Evolutionary conservation across 1,140 invertebrate genomes (phyloP).

Genomic region (Panulirus ornatus): DNA sequence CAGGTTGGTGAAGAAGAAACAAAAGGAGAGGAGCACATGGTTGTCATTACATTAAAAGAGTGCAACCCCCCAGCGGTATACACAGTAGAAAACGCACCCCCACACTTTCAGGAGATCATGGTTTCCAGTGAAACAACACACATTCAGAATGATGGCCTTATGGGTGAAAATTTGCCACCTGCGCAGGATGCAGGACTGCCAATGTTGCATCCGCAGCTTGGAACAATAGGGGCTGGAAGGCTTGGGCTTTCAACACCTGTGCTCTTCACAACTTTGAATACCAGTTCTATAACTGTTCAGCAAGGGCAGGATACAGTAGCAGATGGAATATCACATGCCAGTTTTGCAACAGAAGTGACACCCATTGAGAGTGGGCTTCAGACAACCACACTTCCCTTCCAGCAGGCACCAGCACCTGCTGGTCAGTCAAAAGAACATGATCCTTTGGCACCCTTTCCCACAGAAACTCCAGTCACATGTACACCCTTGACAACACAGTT

Average conservation of each 20-base stretch:
- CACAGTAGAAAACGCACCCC: neutral
- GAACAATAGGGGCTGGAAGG: conserved; percentile 3
- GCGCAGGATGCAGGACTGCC: conserved; percentile 10
- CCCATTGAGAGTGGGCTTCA: neutral
- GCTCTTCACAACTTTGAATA: conserved; percentile 24
- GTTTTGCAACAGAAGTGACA: neutral
- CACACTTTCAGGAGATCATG: conserved; percentile 49
- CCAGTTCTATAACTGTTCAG: neutral
- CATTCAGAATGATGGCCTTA: neutral
- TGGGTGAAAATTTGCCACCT: neutral
- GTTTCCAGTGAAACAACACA: conserved; percentile 29
- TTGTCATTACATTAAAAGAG: conserved; percentile 53
- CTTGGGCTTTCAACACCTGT: conserved; percentile 45
- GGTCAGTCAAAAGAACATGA: neutral
- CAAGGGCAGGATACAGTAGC: neutral
- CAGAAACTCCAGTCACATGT: conserved; percentile 25
- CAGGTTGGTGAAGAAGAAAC: conserved; percentile 22
- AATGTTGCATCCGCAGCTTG: conserved; percentile 24
- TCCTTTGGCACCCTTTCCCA: neutral
- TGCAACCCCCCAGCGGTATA: conserved; percentile 51
- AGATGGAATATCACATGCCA: neutral
- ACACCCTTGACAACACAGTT: conserved; percentile 1
- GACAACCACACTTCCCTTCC: neutral
- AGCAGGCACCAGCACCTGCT: neutral
- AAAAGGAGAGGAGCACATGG: conserved; percentile 41